These are phyloP conservation scores for Coenonympha arcania DNA, from an alignment of 2,888 invertebrate species.

Conservation along the genomic window DNA sequence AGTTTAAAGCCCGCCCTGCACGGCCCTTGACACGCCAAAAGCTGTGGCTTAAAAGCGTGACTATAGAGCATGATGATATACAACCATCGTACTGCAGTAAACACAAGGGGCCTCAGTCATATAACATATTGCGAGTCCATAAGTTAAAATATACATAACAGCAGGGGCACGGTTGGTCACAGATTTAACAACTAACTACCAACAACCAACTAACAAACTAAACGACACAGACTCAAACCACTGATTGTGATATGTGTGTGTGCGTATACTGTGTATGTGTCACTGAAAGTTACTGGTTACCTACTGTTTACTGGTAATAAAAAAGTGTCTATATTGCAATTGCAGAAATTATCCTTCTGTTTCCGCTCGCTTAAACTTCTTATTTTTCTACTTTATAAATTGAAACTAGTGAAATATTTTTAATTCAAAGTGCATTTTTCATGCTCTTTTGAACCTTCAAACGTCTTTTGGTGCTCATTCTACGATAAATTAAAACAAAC, in stretches of 20 bases:
- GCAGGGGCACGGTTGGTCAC: too few relatives aligned
- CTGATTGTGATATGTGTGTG: too few relatives aligned
- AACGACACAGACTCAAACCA: too few relatives aligned
- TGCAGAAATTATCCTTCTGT: neutral
- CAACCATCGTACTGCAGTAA: neutral
- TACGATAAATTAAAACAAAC: too few relatives aligned
- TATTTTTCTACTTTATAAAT: neutral
- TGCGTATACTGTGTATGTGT: neutral
- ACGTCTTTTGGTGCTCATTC: neutral
- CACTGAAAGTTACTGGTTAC: neutral
- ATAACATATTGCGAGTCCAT: neutral
- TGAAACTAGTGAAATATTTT: conserved; percentile 1
- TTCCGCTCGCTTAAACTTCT: neutral
- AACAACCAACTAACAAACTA: too few relatives aligned
- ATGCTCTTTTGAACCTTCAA: conserved; percentile 1
- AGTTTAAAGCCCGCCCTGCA: conserved; percentile 22
- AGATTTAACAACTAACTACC: too few relatives aligned
- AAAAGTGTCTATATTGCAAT: neutral
- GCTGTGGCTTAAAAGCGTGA: conserved; percentile 15
- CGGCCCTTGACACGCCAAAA: conserved; percentile 23
- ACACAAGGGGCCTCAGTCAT: neutral
- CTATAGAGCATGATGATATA: conserved; percentile 4
- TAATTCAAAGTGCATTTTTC: neutral
- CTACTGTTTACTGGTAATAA: neutral
- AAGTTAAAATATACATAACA: too few relatives aligned